Evolutionary conservation across 2,113 vertebrate species (phyloP), one percentile per base, ranked within the genome.

Genomic region (Calyptomena viridis): DNA sequence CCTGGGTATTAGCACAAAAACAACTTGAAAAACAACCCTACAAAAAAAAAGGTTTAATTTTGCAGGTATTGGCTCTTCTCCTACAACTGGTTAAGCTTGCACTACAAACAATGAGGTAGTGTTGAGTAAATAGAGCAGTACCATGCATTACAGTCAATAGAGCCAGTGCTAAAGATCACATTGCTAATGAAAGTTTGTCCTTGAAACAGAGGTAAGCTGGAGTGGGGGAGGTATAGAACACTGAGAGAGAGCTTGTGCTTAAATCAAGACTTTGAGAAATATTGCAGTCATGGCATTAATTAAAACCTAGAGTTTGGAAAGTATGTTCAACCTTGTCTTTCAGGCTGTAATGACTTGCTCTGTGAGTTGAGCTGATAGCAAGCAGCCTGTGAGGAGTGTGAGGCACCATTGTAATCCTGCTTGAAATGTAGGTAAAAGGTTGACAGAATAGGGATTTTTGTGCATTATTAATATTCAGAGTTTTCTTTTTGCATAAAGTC

Each of bases 151-250:
- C 75, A 87, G 97, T 97, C 97, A 96, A 98, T 97, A 97, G 94
- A 91, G 79, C 39, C 86, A 93, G 93, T 97, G 98, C 98, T 98
- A 98, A 98, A 98, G 98, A 98, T 98, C 98, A 97, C 93, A 94
- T 97, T 97, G 98, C 97, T 96, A 94, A 93, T 93, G 95, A 97
- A 90, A 94, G 94, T 91, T 92, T 94, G 96, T 90, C 96, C 97
- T 97, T 97, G 95, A 96, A 94, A 88, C 52, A 71, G 72, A 91
- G 71, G 81, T 67, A 87, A 75, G 72, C 69, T 58, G 47, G 72
- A 77, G 92, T 78, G 85, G 73, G 86, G 91, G 94, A 94, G 59
- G 28, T 89, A 64, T 31, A 56, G 59, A 71, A 27, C 39, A 10
- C 73, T 37, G 50, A 73, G 50, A 76, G 47, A 19, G n/a, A 58